Evolutionary conservation across 2,113 vertebrate species (phyloP).

Genomic region (Prietella phreatophila): DNA sequence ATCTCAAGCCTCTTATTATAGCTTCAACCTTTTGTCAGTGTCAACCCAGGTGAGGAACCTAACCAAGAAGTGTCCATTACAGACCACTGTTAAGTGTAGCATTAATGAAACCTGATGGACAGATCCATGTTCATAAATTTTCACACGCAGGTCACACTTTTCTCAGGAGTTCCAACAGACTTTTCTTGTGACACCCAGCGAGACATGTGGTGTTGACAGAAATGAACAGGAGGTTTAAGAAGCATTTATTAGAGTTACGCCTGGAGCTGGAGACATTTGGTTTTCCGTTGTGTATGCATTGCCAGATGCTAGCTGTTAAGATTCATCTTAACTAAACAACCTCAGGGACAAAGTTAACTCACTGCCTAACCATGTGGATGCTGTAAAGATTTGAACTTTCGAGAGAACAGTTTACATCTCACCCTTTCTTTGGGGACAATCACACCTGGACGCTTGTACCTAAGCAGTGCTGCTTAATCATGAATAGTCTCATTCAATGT

Average conservation of each 20-base stretch:
- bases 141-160: background rate
- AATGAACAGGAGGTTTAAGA: background rate
- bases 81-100: background rate
- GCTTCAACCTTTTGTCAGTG: background rate
- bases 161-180: background rate
- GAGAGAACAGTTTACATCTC: background rate
- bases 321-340: background rate
- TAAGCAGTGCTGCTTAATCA: background rate
- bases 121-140: background rate
- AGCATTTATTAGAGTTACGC: background rate
- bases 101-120: background rate
- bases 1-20: constrained; percentile 20
- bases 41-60: background rate
- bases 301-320: background rate
- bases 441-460: background rate
- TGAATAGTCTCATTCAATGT: background rate
- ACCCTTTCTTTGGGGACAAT: background rate
- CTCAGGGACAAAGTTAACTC: background rate
- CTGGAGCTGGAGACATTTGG: background rate
- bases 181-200: background rate
- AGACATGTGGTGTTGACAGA: background rate
- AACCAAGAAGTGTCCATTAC: background rate
- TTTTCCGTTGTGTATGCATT: background rate
- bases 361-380: background rate
- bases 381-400: background rate